Evolutionary conservation across 2,797 vertebrate genomes (phyloP), one percentile per base, ranked within the genome.

Genomic region (Argya squamiceps): DNA sequence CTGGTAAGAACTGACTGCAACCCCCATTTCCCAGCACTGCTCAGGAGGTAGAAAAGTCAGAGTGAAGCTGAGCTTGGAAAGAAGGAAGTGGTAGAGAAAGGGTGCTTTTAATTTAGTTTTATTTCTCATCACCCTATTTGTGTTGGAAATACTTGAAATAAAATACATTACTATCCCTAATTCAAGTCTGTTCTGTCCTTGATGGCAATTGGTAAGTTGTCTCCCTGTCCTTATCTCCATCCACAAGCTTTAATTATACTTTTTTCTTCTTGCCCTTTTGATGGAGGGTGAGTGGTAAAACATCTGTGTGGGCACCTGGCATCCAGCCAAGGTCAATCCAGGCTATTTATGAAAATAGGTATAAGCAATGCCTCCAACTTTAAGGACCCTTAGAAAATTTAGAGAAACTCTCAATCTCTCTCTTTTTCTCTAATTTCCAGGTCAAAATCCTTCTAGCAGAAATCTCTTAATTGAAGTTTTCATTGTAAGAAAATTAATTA

Each of bases 1-100:
- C 4, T 19, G 4, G 26, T 46, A 55, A 2, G 9, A 30, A 21
- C 6, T 34, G 27, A 29, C 32, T 21, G 23, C 15, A 58, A 11
- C 1, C 3, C 20, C 18, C 6, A 3, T 53, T 62, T 8, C 8
- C 3, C 1, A 4, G 15, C 0, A 0, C 7, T 3, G 10, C 26
- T 67, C 29, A 58, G 32, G 6, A 56, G 15, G 10, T 19, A 34
- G 30, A 55, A 59, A 22, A 58, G 8, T 23, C 36, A 68, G 27
- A 68, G 16, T 47, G 24, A 64, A 76, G 6, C 0, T 56, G 29
- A 80, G 26, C 11, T 12, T 39, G 14, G 29, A 56, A 73, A 30
- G 23, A 84, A 75, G 17, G 7, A 17, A 79, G 5, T 8, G 2
- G 4, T 63, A 7, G 0, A 3, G 11, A 8, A 24, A 62, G 36